Percentiles rank a stretch among this genome's conserved stretches.
Evolutionary conservation across 2,113 vertebrate genomes (phyloP).

Genomic region (Anguilla rostrata): DNA sequence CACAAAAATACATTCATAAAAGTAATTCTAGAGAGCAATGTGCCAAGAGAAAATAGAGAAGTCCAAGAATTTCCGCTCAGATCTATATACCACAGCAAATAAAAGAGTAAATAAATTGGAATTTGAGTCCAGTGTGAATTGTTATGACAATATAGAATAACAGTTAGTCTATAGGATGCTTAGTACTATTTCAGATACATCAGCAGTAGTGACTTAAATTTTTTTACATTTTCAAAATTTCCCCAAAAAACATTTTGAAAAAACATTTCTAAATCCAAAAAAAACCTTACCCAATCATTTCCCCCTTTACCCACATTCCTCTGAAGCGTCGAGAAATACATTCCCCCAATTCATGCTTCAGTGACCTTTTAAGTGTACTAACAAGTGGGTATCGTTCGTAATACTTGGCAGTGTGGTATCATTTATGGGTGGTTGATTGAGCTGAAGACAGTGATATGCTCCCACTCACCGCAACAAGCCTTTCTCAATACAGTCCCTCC

Average conservation of each 20-base stretch:
- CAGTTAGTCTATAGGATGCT: background rate
- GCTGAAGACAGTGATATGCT: background rate
- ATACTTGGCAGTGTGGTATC: background rate
- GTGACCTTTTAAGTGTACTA: constrained; percentile 10
- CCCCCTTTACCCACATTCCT: background rate
- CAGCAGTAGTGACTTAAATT: background rate
- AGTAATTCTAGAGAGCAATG: background rate
- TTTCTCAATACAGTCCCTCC: constrained; percentile 14
- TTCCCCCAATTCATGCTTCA: background rate
- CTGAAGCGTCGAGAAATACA: background rate
- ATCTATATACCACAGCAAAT: background rate
- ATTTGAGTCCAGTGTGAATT: background rate
- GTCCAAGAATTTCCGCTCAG: background rate
- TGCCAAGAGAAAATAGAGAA: background rate
- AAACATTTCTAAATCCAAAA: no score
- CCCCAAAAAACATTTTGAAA: no score
- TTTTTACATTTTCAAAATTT: background rate
- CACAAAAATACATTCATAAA: background rate
- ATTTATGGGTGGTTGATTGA: constrained; percentile 18
- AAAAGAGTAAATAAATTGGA: background rate
- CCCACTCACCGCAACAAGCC: background rate
- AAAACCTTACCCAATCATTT: no score
- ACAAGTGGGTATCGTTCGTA: constrained; percentile 22
- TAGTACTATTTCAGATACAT: background rate
- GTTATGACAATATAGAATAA: background rate